A percentile compares a stretch with the other conserved stretches of the same genome.
These are phyloP conservation scores for Lacanobia wlatinum DNA, from an alignment of 2,888 invertebrate species.

Conservation along the genomic window DNA sequence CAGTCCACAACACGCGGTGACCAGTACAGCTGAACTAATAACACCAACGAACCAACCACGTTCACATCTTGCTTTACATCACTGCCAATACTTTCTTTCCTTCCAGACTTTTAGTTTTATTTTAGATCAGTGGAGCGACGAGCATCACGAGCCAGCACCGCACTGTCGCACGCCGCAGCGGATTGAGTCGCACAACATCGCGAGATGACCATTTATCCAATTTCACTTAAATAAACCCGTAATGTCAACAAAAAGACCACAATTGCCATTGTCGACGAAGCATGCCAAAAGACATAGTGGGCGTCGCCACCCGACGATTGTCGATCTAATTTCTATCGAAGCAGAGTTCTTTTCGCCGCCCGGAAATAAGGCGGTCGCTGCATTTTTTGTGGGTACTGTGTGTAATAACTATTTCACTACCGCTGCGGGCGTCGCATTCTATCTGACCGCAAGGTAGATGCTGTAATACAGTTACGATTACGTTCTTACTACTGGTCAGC, in stretches of 20 bases:
- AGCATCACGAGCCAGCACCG: constrained; percentile 75
- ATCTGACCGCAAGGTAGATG: constrained; percentile 77
- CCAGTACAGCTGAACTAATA: constrained; percentile 71
- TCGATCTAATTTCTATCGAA: constrained; percentile 71
- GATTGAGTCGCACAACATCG: constrained; percentile 86
- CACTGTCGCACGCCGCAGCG: constrained; percentile 77
- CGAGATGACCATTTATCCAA: constrained; percentile 90
- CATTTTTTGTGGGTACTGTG: constrained; percentile 76
- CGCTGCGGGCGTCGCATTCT: constrained; percentile 83
- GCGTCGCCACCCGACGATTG: constrained; percentile 65
- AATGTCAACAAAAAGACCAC: constrained; percentile 88
- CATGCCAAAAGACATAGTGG: constrained; percentile 73
- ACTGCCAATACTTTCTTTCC: constrained; percentile 77
- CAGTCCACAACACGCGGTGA: constrained; percentile 71
- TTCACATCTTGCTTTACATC: constrained; percentile 84
- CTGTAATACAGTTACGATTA: constrained; percentile 77
- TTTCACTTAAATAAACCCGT: constrained; percentile 90
- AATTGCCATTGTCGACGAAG: constrained; percentile 77
- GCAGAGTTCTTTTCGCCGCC: constrained; percentile 72
- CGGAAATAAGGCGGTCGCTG: constrained; percentile 66
- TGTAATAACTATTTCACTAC: constrained; percentile 84
- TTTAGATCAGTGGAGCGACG: constrained; percentile 72
- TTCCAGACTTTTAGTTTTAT: constrained; percentile 77
- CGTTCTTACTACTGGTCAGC: constrained; percentile 55
- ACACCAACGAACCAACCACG: constrained; percentile 69